Evolutionary conservation across 1,140 invertebrate genomes (phyloP).

Genomic region (Hylaeus volcanicus): DNA sequence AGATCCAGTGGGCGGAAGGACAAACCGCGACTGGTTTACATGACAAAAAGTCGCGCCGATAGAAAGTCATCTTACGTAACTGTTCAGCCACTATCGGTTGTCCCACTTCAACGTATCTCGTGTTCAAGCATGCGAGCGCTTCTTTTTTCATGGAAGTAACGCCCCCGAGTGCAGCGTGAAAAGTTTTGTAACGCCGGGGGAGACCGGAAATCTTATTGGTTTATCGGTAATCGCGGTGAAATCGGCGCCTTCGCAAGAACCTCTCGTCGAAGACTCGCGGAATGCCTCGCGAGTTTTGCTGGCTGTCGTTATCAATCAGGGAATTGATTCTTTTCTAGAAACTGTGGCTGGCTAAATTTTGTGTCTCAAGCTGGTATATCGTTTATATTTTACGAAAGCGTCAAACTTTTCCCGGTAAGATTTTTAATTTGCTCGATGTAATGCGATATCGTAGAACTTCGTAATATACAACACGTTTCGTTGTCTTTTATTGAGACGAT

Average conservation of each 20-base stretch:
- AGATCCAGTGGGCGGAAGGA: constrained; percentile 12
- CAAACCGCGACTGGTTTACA: neutral
- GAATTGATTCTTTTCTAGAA: neutral
- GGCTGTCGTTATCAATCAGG: neutral
- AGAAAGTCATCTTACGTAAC: constrained; percentile 32
- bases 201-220: constrained; percentile 7
- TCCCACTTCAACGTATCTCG: constrained; percentile 8
- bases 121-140: neutral
- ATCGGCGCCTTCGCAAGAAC: neutral
- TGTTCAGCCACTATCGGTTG: neutral
- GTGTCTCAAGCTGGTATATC: too few relatives aligned
- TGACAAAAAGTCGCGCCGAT: neutral
- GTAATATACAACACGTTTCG: too few relatives aligned
- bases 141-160: constrained; percentile 8
- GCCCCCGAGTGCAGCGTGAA: neutral
- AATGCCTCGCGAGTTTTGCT: neutral
- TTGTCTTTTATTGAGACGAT: too few relatives aligned
- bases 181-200: neutral
- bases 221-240: constrained; percentile 9
- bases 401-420: too few relatives aligned
- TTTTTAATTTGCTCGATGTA: too few relatives aligned
- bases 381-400: too few relatives aligned
- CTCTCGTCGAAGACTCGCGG: neutral
- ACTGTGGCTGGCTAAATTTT: too few relatives aligned
- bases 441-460: too few relatives aligned